Evolutionary conservation across 1,140 invertebrate species (phyloP).

Genomic region (fruit fly (Drosophila melanogaster)): Release_6_plus_ISO1_MT NT_037436.4:10338001-10338500

Average conservation of each 20-base stretch:
- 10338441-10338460: conserved; percentile 15
- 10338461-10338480: conserved; percentile 48
- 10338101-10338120: conserved; percentile 71
- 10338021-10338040: conserved; percentile 82
- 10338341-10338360: conserved; percentile 10
- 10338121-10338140: conserved; percentile 28
- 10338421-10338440: conserved; percentile 77
- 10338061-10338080: conserved; percentile 24
- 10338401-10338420: conserved; percentile 78
- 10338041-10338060: conserved; percentile 74
- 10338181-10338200: conserved; percentile 19
- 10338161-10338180: conserved; percentile 13
- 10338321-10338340: conserved; percentile 77
- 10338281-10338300: conserved; percentile 77
- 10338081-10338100: conserved; percentile 66
- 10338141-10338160: conserved; percentile 30
- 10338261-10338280: conserved; percentile 67
- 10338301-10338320: conserved; percentile 76
- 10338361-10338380: conserved; percentile 16
- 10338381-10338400: conserved; percentile 29
- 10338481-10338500: conserved; percentile 63
- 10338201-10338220: conserved; percentile 61
- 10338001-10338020: conserved; percentile 82
- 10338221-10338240: conserved; percentile 82
- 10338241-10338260: conserved; percentile 82